phyloP scores from a whole-genome alignment of 2,113 vertebrate genomes.

The Oxyruncus cristatus region DNA sequence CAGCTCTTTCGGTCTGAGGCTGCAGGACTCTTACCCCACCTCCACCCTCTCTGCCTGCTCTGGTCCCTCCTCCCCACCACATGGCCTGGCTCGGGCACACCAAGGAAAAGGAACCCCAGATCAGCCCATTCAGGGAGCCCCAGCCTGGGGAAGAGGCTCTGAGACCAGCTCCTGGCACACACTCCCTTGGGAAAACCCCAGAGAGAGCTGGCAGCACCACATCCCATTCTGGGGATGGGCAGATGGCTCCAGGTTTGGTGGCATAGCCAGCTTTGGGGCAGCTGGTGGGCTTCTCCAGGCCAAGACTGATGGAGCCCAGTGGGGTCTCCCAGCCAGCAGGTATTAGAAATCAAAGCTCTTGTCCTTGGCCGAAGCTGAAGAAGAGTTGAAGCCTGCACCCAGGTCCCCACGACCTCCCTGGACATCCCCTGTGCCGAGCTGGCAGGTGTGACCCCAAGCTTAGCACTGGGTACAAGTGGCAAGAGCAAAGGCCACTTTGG shows the following conservation, averaged over 20 bases:
- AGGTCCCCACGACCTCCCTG: not conserved
- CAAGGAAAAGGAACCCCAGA: not conserved
- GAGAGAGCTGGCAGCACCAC: not conserved
- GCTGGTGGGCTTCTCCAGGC: not conserved
- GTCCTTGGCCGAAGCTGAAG: not conserved
- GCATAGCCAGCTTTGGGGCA: not conserved
- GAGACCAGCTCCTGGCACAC: not conserved
- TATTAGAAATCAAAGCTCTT: not conserved
- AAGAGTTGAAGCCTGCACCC: not conserved
- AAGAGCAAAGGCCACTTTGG: not conserved
- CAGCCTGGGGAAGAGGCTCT: not conserved
- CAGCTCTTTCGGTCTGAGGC: constrained; percentile 81
- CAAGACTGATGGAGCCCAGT: not conserved
- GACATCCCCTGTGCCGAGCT: not conserved
- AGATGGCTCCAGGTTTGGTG: not conserved
- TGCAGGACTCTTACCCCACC: constrained; percentile 65
- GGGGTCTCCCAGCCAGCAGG: not conserved
- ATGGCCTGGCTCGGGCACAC: not conserved
- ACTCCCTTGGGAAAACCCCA: not conserved
- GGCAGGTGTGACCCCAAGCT: not conserved
- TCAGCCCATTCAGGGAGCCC: not conserved
- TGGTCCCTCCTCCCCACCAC: not conserved
- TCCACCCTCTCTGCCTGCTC: constrained; percentile 35
- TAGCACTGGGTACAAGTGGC: not conserved
- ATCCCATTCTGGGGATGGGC: not conserved